Evolutionary conservation across 2,113 vertebrate species (phyloP).

Genomic region (Lophura nycthemera): DNA sequence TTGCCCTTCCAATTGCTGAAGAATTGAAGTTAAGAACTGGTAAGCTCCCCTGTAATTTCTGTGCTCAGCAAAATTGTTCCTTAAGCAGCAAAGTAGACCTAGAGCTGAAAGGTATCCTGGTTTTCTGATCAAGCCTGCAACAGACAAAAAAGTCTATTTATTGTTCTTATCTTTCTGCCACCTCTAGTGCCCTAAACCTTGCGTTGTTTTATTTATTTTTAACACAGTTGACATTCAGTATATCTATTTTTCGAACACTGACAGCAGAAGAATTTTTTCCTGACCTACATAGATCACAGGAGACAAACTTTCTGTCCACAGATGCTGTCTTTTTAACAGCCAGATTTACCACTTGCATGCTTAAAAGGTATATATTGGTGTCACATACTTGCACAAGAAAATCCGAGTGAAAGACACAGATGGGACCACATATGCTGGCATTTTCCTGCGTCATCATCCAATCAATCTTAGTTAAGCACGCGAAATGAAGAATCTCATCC

Average conservation of each 20-base stretch:
- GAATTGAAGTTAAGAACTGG: background rate
- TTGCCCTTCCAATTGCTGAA: background rate
- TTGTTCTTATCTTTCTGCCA: background rate
- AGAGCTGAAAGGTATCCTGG: background rate
- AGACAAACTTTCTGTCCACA: background rate
- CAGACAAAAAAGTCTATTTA: background rate
- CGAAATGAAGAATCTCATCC: background rate
- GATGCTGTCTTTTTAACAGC: background rate
- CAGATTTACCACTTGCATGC: background rate
- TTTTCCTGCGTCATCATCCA: conserved; percentile 23
- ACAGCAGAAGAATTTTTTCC: background rate
- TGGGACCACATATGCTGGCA: conserved; percentile 50
- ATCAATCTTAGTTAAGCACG: background rate
- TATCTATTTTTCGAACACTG: background rate
- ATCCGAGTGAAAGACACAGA: conserved; percentile 47
- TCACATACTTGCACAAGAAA: background rate
- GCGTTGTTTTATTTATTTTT: background rate
- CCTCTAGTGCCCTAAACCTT: background rate
- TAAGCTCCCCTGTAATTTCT: background rate
- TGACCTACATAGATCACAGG: background rate
- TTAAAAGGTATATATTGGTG: conserved; percentile 33
- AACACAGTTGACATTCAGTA: background rate
- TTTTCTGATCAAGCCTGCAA: background rate
- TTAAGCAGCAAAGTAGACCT: background rate
- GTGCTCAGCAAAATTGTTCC: background rate